Evolutionary conservation across 2,113 vertebrate genomes (phyloP).

Genomic region (Picathartes gymnocephalus): DNA sequence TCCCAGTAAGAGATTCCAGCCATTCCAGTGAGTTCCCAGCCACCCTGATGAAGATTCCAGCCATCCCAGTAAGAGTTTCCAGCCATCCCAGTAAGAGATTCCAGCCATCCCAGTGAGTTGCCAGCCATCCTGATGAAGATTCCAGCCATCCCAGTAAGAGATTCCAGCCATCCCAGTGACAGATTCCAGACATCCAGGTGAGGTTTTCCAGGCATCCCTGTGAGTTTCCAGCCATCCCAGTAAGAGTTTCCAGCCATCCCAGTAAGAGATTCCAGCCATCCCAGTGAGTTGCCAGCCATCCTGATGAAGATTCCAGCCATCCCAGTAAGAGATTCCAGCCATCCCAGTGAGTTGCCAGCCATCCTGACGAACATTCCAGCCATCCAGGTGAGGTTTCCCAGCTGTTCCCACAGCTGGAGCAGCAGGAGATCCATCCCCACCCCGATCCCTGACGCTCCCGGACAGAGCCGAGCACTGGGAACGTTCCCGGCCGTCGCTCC

Average conservation of each 20-base stretch:
- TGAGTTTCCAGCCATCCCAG: background rate
- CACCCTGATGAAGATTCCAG: background rate
- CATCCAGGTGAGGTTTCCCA: background rate
- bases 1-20: background rate
- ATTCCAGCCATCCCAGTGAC: background rate
- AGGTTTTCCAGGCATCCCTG: too few relatives aligned
- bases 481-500: background rate
- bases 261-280: too few relatives aligned
- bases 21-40: background rate
- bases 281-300: background rate
- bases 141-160: background rate
- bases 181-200: too few relatives aligned
- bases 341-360: background rate
- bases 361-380: too few relatives aligned
- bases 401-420: background rate
- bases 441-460: background rate
- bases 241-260: too few relatives aligned
- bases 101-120: background rate
- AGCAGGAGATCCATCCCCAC: background rate
- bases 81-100: background rate
- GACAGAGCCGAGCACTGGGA: background rate
- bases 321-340: background rate
- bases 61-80: background rate
- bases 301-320: background rate
- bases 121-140: too few relatives aligned